A percentile compares a stretch with the other conserved stretches of the same genome.
These are phyloP conservation scores for Limosa lapponica DNA, from an alignment of 2,797 vertebrate genomes.

Conservation along the genomic window DNA sequence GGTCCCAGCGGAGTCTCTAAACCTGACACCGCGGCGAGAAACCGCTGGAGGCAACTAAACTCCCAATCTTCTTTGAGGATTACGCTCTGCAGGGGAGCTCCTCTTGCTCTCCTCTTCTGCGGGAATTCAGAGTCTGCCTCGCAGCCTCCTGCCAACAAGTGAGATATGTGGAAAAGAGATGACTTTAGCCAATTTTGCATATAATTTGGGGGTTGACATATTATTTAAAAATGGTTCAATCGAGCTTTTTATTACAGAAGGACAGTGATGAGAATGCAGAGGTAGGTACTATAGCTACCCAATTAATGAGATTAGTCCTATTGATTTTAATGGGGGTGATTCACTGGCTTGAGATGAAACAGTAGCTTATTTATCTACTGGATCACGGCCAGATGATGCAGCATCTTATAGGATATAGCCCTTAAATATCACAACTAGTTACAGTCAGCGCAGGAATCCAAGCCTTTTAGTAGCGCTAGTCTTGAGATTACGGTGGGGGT, in stretches of 20 bases:
- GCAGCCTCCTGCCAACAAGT: not conserved
- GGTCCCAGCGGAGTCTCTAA: not conserved
- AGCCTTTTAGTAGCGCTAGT: not conserved
- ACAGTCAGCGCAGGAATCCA: not conserved
- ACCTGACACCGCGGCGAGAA: accelerated
- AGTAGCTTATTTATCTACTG: not conserved
- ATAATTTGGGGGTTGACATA: not conserved
- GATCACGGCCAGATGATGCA: not conserved
- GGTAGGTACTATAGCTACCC: not conserved
- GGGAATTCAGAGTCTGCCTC: not conserved
- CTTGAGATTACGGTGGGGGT: not conserved
- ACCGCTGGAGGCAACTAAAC: not conserved
- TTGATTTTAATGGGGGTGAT: conserved; percentile 18
- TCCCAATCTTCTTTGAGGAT: not conserved
- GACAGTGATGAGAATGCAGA: not conserved
- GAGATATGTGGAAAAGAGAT: not conserved
- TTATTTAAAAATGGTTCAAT: not conserved
- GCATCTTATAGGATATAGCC: not conserved
- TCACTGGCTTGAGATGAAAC: not conserved
- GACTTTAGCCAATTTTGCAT: not conserved
- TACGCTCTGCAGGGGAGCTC: not conserved
- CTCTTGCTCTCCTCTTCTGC: not conserved
- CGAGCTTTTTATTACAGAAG: not conserved
- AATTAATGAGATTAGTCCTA: not conserved
- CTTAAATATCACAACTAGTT: not conserved